Evolutionary conservation across 2,888 invertebrate species (phyloP), one percentile per base, ranked within the genome.

Genomic region (Eulithis testata): DNA sequence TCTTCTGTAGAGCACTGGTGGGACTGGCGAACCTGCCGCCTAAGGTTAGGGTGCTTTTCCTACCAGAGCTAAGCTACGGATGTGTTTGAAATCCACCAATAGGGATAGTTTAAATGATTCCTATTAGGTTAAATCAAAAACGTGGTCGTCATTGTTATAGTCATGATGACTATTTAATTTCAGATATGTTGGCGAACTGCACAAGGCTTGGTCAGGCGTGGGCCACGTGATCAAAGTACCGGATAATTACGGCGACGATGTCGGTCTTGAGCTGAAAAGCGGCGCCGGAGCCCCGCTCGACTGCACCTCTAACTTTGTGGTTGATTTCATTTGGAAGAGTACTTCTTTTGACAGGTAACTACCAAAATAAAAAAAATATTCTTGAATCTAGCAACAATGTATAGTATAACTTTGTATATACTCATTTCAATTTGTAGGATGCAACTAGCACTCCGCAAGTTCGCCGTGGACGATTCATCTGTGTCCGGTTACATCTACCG

Each of bases 241-340:
- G 0, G 98, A 98, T 82, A 98, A 99, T 91, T 99, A 97, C 85
- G 99, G 98, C 4, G 99, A 99, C 83, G 99, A 99, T 86, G 98
- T 99, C 12, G 99, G 99, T 0, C 96, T 99, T 45, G 99, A 99
- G 84, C 91, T 99, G 82, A 99, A 99, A 84, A 96, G 96, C 74
- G 97, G 97, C 74, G 95, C 96, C 2, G 98, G 97, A 27, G 98
- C 99, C 0, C 99, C 99, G 0, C 96, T 97, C 0, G 99, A 99
- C 76, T 98, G 98, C 87, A 97, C 97, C 56, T 97, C 97, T 74
- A 98, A 98, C 90, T 99, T 99, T 89, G 98, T 98, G 0, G 98
- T 99, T 4, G 99, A 99, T 89, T 99, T 99, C 87, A 99, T 99
- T 58, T 99, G 99, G 99, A 99, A 99, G 88, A 98, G 99, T 73